Base-by-base conservation (phyloP, 2,113 vertebrate species). In the Struthidea cinerea region DNA sequence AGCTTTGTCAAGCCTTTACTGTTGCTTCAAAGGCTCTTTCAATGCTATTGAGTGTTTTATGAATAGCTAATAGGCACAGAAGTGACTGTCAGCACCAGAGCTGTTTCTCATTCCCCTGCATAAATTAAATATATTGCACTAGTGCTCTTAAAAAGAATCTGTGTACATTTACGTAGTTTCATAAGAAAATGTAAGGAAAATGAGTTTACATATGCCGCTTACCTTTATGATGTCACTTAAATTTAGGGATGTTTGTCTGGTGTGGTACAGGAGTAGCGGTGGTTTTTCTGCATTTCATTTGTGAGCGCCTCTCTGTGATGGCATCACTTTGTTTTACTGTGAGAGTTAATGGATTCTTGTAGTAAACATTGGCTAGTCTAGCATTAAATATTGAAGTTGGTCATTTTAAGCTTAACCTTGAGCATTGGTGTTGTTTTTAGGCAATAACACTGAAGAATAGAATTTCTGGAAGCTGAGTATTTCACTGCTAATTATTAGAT, bases 11-110 rank as follows among this genome's bases (percentile, higher is more conserved):
- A 79, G 56, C 63, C 49, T 76, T 91, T 93, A 13, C 70, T 87
- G 27, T 90, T 81, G 26, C 73, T 92, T 96, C 90, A 95, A 91
- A 96, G 74, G 44, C 52, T 64, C 53, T 85, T 89, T 59, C 33
- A 71, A 4, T 71, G 76, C 74, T 87, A 16, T 30, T 57, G 88
- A 92, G 68, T 67, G 77, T 63, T 91, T 65, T 89, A 84, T 95
- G 52, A 92, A 90, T 96, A 90, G 68, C 95, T 96, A 93, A 96
- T 94, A 81, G 69, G 44, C 64, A 63, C 71, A 76, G 52, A 92
- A 96, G 61, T 53, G 71, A 71, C 56, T 95, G 93, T 90, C 93
- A 71, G 76, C 83, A 71, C 41, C 73, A 84, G 55, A 77, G 32
- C 68, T 90, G 47, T 46, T 95, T 79, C 28, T 86, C n/a, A 8